phyloP scores from a whole-genome alignment of 1,140 invertebrate genomes.

The Whitmania pigra region DNA sequence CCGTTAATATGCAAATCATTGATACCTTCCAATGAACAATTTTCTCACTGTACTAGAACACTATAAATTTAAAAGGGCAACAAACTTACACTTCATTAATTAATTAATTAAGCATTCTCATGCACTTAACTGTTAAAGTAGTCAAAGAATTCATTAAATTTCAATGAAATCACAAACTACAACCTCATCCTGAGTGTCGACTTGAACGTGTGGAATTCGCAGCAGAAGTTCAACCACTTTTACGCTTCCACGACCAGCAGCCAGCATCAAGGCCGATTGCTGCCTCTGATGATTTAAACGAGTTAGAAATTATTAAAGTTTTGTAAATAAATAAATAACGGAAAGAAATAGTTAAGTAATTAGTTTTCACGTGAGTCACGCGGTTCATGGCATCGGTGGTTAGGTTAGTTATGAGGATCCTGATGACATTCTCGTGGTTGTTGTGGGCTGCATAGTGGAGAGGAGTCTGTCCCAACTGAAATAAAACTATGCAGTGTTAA shows the following conservation, averaged over 20 bases:
- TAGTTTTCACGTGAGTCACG: neutral
- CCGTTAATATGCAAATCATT: too few species aligned
- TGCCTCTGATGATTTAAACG: neutral
- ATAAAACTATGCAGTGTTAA: too few species aligned
- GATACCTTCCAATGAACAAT: too few species aligned
- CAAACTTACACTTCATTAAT: too few species aligned
- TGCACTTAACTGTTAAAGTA: neutral
- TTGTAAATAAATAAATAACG: neutral
- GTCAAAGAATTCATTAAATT: neutral
- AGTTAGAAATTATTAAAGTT: neutral
- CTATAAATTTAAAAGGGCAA: too few species aligned
- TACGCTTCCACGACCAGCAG: neutral
- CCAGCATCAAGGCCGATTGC: constrained; percentile 7
- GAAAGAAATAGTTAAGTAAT: neutral
- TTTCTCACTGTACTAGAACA: too few species aligned
- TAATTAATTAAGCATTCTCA: too few species aligned
- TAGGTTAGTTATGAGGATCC: neutral
- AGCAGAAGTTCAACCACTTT: neutral
- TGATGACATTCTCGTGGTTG: neutral
- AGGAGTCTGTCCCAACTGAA: neutral
- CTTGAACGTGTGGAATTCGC: neutral
- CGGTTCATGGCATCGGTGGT: neutral
- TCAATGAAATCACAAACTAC: neutral
- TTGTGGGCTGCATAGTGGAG: neutral
- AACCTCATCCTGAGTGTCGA: neutral